Evolutionary conservation across 2,888 invertebrate species (phyloP), one percentile per base, ranked within the genome.

Genomic region (Azorinus chamasolen): DNA sequence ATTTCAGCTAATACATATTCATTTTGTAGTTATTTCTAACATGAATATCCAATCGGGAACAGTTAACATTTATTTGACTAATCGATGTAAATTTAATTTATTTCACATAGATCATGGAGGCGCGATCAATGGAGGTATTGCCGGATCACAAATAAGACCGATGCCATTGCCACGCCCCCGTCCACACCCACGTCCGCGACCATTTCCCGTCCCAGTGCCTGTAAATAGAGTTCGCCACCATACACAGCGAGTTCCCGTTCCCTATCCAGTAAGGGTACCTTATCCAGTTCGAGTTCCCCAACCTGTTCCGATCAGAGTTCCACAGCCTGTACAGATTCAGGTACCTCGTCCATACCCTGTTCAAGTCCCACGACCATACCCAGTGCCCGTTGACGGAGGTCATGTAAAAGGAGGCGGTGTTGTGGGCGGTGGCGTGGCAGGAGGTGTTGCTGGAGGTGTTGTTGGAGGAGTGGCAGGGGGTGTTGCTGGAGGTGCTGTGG

Each of bases 281-380:
- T 63, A 72, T 16, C 68, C 77, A 1, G 63, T 77, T 0, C 53
- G 68, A 6, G 69, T 78, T 0, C 59, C 55, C 0, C 61, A 61
- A 24, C 69, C 69, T 14, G 46, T 61, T 4, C 69, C 69, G 0
- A 54, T 69, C 1, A 20, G 54, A 45, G 61, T 78, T 24, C 78
- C 78, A 10, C 69, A 73, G 18, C 78, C 78, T 12, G 55, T 73
- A n/a, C 54, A 64, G 12, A 46, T 78, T 1, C 55, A 41, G 6
- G 69, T 78, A 12, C 78, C 72, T 3, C 32, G 57, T 45, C 78
- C 78, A 22, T 78, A 78, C 24, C 78, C 72, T 22, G 69, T 78
- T 5, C 63, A 59, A 12, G 51, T 78, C 6, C 76, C 76, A 0
- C 65, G 62, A 43, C 76, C 76, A 24, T 70, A 70, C 32, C 76